Base-by-base conservation (phyloP, 2,888 invertebrate genomes). In the Argyra leucocephala region DNA sequence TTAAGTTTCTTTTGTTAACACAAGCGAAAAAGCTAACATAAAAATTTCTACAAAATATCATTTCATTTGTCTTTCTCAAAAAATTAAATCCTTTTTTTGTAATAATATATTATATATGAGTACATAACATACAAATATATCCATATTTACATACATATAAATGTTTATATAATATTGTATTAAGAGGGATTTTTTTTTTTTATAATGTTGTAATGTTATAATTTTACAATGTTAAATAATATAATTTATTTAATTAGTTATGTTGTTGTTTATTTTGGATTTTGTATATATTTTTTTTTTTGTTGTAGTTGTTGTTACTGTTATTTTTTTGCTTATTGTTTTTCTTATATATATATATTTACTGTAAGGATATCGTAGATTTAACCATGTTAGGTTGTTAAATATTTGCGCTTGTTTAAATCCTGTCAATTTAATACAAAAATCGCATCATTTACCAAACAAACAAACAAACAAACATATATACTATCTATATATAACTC, bases 371-470 rank as follows among this genome's bases (percentile, higher is more conserved):
- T 48, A 48, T 48, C 7, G 15, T 48, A 48, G 48, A 48, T 48
- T 48, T 48, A n/a, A 3, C 48, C 48, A 48, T 48, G 48, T 48
- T 48, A 48, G 57, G 48, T 22, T 61, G 37, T 60, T 57, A 61
- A 62, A 61, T 60, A 57, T 48, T 64, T 31, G 31, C 23, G 31
- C 36, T 37, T 58, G 31, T 58, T 62, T 65, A 65, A 65, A 62
- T 65, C 58, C 62, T 65, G 62, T 65, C 65, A 65, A 65, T 65
- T 65, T 59, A 36, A 22, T 23, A 62, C 65, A 65, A 65, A 48
- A 57, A 62, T 59, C 59, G 62, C 65, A 65, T 62, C 59, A 65
- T 59, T 65, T 62, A 31, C 23, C 48, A 48, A 48, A 48, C 15
- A 48, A 48, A 48, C 2, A 48, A 15, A 15, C 48, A 48, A 5